Percentiles rank a stretch among this genome's conserved stretches.
These are phyloP conservation scores for Xiphophorus hellerii DNA, from an alignment of 2,113 vertebrate species.

Conservation along the genomic window DNA sequence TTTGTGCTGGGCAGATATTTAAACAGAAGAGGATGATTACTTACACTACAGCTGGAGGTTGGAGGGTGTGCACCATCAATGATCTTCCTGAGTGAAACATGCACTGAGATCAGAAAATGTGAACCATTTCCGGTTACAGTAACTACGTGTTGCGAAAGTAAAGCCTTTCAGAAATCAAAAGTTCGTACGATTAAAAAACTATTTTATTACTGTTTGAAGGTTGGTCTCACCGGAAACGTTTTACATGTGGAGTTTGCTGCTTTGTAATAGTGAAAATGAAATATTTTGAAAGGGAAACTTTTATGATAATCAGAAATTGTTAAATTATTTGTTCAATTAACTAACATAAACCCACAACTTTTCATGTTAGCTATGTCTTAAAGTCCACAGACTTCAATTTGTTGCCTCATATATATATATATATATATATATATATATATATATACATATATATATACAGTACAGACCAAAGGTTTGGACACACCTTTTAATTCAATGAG, in stretches of 20 bases:
- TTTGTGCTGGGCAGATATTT: not conserved
- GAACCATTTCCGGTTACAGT: not conserved
- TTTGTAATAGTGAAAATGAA: no score
- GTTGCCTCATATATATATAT: not conserved
- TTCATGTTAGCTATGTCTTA: no score
- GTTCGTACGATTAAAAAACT: not conserved
- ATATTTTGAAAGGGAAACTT: no score
- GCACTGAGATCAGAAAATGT: not conserved
- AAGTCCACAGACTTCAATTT: not conserved
- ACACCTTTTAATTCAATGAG: no score
- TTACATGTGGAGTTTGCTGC: not conserved
- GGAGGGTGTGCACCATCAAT: not conserved
- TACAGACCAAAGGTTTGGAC: no score
- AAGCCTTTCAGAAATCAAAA: not conserved
- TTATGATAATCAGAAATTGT: not conserved
- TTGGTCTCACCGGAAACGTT: not conserved
- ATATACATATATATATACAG: no score
- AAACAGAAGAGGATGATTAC: not conserved
- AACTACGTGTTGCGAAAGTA: not conserved
- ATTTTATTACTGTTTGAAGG: not conserved
- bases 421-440: no score
- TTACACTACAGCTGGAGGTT: not conserved
- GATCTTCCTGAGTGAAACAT: not conserved
- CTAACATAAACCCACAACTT: not conserved
- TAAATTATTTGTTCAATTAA: not conserved